Conservation (phyloP, 2,888 invertebrate species). For the Cephus sareptanus region DNA sequence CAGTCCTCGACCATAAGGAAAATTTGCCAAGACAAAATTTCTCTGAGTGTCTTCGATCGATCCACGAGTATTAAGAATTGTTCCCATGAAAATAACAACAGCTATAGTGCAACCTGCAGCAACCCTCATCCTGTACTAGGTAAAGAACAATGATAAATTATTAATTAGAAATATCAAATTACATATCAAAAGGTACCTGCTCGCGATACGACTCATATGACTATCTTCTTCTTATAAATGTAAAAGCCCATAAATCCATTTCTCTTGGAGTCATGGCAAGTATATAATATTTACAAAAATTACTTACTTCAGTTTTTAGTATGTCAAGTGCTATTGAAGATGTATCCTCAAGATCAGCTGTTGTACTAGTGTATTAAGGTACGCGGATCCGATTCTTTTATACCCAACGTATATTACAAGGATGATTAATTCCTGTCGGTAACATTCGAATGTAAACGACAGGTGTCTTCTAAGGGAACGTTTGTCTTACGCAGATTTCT, state of each 20-base stretch:
- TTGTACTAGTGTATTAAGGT: conserved; percentile 16
- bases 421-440: conserved; percentile 23
- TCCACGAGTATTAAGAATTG: conserved; percentile 14
- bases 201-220: too few relatives aligned
- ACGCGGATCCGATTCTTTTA: conserved; percentile 23
- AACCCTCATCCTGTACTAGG: too few relatives aligned
- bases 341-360: conserved; percentile 15
- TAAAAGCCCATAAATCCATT: too few relatives aligned
- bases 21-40: conserved; percentile 29
- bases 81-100: background rate
- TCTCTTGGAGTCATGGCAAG: too few relatives aligned
- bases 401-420: conserved; percentile 17
- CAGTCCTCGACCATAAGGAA: conserved; percentile 30
- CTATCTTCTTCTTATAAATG: too few relatives aligned
- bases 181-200: too few relatives aligned
- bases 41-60: conserved; percentile 40
- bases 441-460: conserved; percentile 20
- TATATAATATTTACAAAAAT: background rate
- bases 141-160: too few relatives aligned
- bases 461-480: conserved; percentile 19
- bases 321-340: background rate
- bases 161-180: too few relatives aligned
- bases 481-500: conserved; percentile 5
- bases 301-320: background rate
- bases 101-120: background rate